Evolutionary conservation across 2,113 vertebrate genomes (phyloP), one percentile per base, ranked within the genome.

Genomic region (Calonectris borealis): DNA sequence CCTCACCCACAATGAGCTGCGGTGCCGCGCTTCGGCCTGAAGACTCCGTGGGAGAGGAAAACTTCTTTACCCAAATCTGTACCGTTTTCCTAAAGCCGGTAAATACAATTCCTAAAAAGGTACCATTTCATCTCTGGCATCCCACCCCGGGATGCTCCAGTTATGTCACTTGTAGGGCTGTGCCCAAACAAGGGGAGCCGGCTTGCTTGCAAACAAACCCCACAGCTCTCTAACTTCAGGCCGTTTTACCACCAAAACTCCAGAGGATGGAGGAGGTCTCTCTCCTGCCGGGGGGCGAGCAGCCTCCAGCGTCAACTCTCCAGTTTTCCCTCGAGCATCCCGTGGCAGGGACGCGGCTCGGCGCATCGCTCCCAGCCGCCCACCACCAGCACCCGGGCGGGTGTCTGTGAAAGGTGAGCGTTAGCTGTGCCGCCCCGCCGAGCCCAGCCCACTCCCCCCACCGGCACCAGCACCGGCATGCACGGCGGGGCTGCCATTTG

Each of bases 21-120:
- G 2, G 44, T 24, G 52, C 36, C 1, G 16, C 2, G 5, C 62
- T 60, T 46, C 1, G 2, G 12, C 62, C 19, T 11, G 16, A 31
- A 19, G 54, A 8, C n/a, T 40, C 24, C 22, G 12, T 1, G 6
- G 48, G 14, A 61, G 11, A 36, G 44, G 38, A 79, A n/a, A 22
- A 7, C 34, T 51, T 42, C 31, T 16, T 15, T 10, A 32, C 38
- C 40, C 27, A 61, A 21, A 26, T 21, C 46, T 6, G 32, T 18
- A 10, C 34, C 9, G 0, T 42, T 25, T 49, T 48, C 61, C 61
- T 8, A 32, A 44, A n/a, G n/a, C 51, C 14, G 68, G 42, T 27
- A 24, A 29, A 12, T 6, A 4, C 2, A 21, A 42, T 16, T 5
- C 17, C 27, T 42, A 10, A 5, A 58, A 17, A 32, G 46, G 20